Evolutionary conservation across 2,888 invertebrate genomes (phyloP).

Genomic region (Miltochrista miniata): DNA sequence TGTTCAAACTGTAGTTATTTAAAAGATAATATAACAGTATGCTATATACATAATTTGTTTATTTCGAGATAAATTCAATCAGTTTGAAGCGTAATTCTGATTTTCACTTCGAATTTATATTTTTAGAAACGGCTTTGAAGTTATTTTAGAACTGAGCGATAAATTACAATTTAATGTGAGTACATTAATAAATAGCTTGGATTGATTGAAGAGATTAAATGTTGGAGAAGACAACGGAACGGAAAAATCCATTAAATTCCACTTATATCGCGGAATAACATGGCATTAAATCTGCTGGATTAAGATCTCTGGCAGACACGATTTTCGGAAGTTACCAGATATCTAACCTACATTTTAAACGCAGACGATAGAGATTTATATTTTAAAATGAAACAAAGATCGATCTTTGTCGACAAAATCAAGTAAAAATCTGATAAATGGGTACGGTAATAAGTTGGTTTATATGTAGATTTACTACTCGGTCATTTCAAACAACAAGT

Average conservation of each 20-base stretch:
- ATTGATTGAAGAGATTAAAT: conserved; percentile 24
- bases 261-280: conserved; percentile 33
- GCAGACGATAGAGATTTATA: too few relatives aligned
- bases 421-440: too few relatives aligned
- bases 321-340: conserved; percentile 32
- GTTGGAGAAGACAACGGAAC: conserved; percentile 11
- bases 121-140: background rate
- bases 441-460: too few relatives aligned
- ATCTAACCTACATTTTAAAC: background rate
- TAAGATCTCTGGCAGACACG: conserved; percentile 33
- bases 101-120: background rate
- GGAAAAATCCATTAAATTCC: conserved; percentile 35
- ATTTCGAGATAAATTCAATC: background rate
- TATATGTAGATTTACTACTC: too few relatives aligned
- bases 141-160: background rate
- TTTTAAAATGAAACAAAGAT: too few relatives aligned
- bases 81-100: background rate
- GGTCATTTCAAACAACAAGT: too few relatives aligned
- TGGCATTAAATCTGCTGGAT: conserved; percentile 37
- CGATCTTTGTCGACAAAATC: too few relatives aligned
- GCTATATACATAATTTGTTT: too few relatives aligned
- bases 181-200: conserved; percentile 5
- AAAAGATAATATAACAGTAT: too few relatives aligned
- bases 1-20: too few relatives aligned
- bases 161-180: conserved; percentile 6